These are phyloP conservation scores for Pocota personata DNA, from an alignment of 2,888 invertebrate species.

Conservation along the genomic window DNA sequence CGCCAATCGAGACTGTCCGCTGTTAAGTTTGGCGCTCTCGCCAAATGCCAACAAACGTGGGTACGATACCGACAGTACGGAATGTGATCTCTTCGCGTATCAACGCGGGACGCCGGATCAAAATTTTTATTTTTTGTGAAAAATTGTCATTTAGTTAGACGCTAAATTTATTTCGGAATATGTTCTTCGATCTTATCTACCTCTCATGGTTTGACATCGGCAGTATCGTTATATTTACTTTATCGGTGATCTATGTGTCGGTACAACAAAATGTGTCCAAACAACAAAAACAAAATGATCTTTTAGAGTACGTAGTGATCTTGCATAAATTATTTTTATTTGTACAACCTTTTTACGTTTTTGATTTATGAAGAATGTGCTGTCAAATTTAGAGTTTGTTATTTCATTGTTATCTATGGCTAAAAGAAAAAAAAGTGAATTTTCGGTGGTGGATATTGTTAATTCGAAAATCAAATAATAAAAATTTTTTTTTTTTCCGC, in stretches of 20 bases:
- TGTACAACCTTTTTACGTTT: neutral
- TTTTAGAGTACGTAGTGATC: slow-evolving; percentile 49
- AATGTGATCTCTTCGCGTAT: slow-evolving; percentile 48
- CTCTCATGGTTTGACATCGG: slow-evolving; percentile 79
- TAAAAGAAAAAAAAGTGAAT: slow-evolving; percentile 5
- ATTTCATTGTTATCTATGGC: slow-evolving; percentile 43
- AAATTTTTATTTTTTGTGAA: slow-evolving; percentile 6
- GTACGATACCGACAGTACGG: slow-evolving; percentile 40
- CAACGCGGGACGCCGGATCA: slow-evolving; percentile 34
- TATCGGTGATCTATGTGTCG: slow-evolving; percentile 76
- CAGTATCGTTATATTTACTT: slow-evolving; percentile 76
- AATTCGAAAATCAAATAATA: slow-evolving; percentile 34
- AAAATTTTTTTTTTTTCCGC: slow-evolving; percentile 2
- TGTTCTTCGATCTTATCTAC: slow-evolving; percentile 75
- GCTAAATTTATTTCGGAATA: slow-evolving; percentile 55
- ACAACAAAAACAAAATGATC: slow-evolving; percentile 37
- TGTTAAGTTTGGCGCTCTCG: slow-evolving; percentile 31
- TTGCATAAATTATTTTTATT: neutral
- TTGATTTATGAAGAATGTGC: slow-evolving; percentile 33
- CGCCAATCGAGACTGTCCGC: neutral
- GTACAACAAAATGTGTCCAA: slow-evolving; percentile 74
- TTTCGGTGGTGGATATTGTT: slow-evolving; percentile 3
- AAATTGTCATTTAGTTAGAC: neutral
- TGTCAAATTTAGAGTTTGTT: slow-evolving; percentile 40
- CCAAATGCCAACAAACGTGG: slow-evolving; percentile 10